Conservation (phyloP, 2,113 vertebrate species). For the Cryptoleucopteryx plumbea region DNA sequence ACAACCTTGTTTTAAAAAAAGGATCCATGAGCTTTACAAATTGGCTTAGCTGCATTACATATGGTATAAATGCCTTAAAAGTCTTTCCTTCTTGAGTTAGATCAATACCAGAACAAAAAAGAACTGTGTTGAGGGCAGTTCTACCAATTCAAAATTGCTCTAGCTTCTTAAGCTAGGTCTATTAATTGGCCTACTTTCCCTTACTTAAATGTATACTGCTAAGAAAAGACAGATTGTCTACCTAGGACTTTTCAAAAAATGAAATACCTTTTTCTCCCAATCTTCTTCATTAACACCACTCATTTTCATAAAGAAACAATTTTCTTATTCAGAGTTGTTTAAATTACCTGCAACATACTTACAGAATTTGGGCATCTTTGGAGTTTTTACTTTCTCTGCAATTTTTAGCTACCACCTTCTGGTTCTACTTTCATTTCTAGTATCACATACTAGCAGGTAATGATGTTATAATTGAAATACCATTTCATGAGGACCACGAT, state of each 20-base stretch:
- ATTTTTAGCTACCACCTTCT: neutral
- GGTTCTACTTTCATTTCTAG: neutral
- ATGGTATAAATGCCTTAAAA: neutral
- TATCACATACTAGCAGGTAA: neutral
- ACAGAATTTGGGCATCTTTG: neutral
- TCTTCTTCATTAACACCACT: fast-evolving
- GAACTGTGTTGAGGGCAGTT: neutral
- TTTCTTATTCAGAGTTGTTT: neutral
- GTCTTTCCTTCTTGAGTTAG: neutral
- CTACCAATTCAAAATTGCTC: neutral
- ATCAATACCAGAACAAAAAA: neutral
- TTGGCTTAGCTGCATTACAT: neutral
- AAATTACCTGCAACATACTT: neutral
- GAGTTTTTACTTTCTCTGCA: neutral
- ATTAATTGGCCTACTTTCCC: neutral
- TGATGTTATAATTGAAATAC: neutral
- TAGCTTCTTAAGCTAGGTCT: neutral
- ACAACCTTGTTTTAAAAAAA: neutral
- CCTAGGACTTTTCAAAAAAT: neutral
- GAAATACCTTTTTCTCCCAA: neutral
- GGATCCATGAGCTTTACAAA: neutral
- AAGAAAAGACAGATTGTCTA: neutral
- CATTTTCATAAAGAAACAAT: neutral
- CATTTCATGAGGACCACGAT: neutral
- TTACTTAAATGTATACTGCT: neutral